Evolutionary conservation across 2,113 vertebrate genomes (phyloP), one percentile per base, ranked within the genome.

Genomic region (Panurus biarmicus): DNA sequence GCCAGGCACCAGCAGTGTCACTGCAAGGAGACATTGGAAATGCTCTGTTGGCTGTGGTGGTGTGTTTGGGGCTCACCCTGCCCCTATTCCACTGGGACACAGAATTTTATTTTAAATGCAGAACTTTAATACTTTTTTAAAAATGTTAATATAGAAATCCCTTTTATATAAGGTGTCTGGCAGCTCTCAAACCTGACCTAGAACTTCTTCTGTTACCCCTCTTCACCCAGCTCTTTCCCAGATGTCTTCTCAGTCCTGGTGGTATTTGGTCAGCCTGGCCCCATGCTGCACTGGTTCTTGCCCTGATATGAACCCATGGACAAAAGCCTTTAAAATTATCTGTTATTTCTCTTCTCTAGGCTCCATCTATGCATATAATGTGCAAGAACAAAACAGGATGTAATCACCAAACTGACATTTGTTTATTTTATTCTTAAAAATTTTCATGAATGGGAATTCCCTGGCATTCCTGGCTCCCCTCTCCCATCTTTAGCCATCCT

Each of bases 111-210:
- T 66, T 92, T 66, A 50, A 53, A 54, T 71, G 35, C 18, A 50
- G 36, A 77, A 74, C 54, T 83, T 48, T 5, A 66, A 26, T 28
- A 40, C 33, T 54, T 78, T 19, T 0, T 0, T 0, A 25, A 65
- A 90, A 44, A 64, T 35, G 6, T 74, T 77, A 54, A 26, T 38
- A 33, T 13, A 35, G 38, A 86, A 92, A 23, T 25, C 5, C 7
- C 3, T 85, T 79, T 78, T 72, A 26, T 54, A 76, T 29, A 13
- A 73, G 51, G 3, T 48, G 16, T 4, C 31, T 70, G 54, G 35
- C n/a, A 82, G 53, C 54, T 73, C 20, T 88, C 79, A 80, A 36
- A 76, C 13, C 36, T 54, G 50, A 74, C n/a, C 14, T 64, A 70
- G 48, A n/a, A 50, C 19, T 65, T 54, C 23, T 70, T 36, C 25